Base-by-base conservation (phyloP, 2,888 invertebrate genomes). In the Tetranychus truncatus region DNA sequence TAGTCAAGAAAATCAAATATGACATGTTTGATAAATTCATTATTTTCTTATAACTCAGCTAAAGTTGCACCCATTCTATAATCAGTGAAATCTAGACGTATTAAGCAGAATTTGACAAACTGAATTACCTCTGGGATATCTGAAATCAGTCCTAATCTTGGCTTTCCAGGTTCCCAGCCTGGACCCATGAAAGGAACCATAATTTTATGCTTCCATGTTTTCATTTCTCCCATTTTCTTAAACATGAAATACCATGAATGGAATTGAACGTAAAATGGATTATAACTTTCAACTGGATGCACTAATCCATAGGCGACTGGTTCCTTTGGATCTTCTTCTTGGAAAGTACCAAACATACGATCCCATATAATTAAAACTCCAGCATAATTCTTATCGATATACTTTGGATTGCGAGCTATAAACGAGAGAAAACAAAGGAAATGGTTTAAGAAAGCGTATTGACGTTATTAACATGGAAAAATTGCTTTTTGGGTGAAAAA, bases 311-410 rank as follows among this genome's bases (percentile, higher is more conserved):
- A 94, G 46, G 91, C 87, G 44, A 92, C 89, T 80, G 91, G 88
- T 79, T 90, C 87, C 75, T 88, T 87, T n/a, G 46, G 45, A 11
- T 77, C 73, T 82, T 92, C 92, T 1, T 88, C 86, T 77, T 87
- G 87, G 83, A 92, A 94, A 6, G 92, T 92, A 0, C 90, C 91
- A 80, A 91, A 91, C 15, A 91, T 81, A 72, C 89, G 84, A 81
- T 91, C 91, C 93, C 93, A 95, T 80, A 95, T 87, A 79, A 95
- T 95, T 7, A 95, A 86, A 0, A 91, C 88, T 0, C 93, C 94
- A 0, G 90, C 95, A 81, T 92, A 95, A 84, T 95, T 95, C 81
- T 91, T 93, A 81, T 95, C 94, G 79, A 95, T 85, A 80, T 93
- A 95, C 82, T 92, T 92, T 76, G 91, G 87, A 84, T 94, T 94